Base-by-base conservation (phyloP, 1,140 invertebrate genomes). In the Heliconius hermathena region DNA sequence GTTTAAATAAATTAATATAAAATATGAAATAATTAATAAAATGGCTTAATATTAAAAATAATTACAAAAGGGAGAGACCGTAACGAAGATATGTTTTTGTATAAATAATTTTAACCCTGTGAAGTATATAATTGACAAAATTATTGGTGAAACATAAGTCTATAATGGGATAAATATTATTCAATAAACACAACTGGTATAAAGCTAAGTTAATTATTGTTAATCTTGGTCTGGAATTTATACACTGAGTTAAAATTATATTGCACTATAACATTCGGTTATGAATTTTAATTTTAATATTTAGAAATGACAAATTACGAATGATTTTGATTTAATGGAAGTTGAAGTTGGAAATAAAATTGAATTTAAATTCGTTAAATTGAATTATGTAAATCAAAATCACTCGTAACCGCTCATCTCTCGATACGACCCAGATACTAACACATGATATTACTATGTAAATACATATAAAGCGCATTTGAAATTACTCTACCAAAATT, bases 41-140 rank as follows among this genome's bases (percentile, higher is more conserved):
- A 66, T 26, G 60, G 26, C 22, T 8, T 13, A 13, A 66, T 6
- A 13, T 66, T 26, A 57, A 38, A 74, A 46, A 74, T 29, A 80
- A 76, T 36, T 20, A 54, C 76, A 76, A 46, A 71, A 72, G 33
- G 57, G 77, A 60, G 82, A 83, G 83, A 87, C 85, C 83, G 78
- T 83, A 88, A 88, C 84, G 83, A 84, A 87, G 89, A 91, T 93
- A 91, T 91, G 89, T 90, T 81, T 82, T 87, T 88, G 81, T 87
- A 84, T 90, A 91, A 91, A 90, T 87, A 88, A 89, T 89, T 86
- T 85, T 88, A 89, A 93, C 91, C 91, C 91, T 93, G 91, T 92
- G 87, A 89, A 90, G 88, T 85, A 85, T 84, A 84, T 91, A 93
- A 92, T 93, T 91, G 91, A 92, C 91, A 85, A 82, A 93, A 88